Percentiles rank a stretch among this genome's conserved stretches.
phyloP scores from a whole-genome alignment of 2,113 vertebrate genomes.

The Odontesthes bonariensis region DNA sequence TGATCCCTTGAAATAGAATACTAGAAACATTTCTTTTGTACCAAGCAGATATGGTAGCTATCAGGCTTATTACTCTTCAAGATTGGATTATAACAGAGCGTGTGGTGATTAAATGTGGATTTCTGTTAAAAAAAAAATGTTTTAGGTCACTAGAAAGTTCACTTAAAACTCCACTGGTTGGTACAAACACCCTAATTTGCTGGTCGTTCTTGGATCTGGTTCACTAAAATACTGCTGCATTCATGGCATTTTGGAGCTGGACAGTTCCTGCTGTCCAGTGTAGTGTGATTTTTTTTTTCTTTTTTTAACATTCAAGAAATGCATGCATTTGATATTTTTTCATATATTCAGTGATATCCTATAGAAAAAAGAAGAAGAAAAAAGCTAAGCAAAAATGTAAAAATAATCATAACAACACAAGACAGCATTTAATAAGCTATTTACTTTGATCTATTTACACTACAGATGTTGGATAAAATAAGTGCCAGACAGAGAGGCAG shows the following conservation, averaged over 20 bases:
- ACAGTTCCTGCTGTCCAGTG: slow-evolving; percentile 53
- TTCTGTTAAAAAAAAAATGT: not conserved
- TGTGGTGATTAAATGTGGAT: not conserved
- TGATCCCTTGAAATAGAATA: slow-evolving; percentile 3
- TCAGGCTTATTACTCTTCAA: not conserved
- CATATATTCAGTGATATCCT: slow-evolving; percentile 13
- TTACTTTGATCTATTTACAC: slow-evolving; percentile 56
- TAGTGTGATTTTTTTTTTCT: not conserved
- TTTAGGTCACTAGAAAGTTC: slow-evolving; percentile 1
- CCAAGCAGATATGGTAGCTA: not conserved
- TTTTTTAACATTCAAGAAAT: slow-evolving; percentile 13
- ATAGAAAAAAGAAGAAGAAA: slow-evolving; percentile 30
- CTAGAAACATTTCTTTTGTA: not conserved
- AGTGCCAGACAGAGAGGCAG: not conserved
- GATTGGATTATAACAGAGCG: not conserved
- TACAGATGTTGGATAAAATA: slow-evolving; percentile 24
- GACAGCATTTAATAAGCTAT: slow-evolving; percentile 15
- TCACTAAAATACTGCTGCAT: slow-evolving; percentile 56
- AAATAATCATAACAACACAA: not conserved
- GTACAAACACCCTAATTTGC: slow-evolving; percentile 9
- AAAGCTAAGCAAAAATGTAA: not conserved
- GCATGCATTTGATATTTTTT: not conserved
- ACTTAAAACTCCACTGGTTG: not conserved
- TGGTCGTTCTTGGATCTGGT: slow-evolving; percentile 5
- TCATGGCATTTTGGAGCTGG: slow-evolving; percentile 58